Conservation (phyloP, 2,113 vertebrate genomes). For the Sapajus apella region DNA sequence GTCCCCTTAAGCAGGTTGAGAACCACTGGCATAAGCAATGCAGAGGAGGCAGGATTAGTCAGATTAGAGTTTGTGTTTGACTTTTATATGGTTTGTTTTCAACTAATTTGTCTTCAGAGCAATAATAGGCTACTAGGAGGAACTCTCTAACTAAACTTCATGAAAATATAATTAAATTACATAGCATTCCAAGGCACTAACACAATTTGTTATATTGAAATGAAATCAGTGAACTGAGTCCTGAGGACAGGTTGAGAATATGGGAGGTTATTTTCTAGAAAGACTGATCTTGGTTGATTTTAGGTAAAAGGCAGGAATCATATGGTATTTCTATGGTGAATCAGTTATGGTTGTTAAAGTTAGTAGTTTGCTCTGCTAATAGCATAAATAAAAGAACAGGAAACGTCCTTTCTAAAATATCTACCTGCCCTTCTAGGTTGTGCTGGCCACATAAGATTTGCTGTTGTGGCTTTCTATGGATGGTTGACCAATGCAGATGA, state of each 20-base stretch:
- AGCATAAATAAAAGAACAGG: constrained; percentile 43
- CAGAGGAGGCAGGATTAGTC: background rate
- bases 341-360: background rate
- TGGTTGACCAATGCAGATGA: background rate
- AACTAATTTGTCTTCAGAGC: background rate
- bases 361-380: background rate
- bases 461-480: background rate
- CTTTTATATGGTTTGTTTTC: background rate
- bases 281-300: background rate
- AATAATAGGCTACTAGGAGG: background rate
- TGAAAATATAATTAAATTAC: background rate
- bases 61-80: background rate
- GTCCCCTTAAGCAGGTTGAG: background rate
- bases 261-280: background rate
- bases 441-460: background rate
- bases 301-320: background rate
- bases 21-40: background rate
- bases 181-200: background rate
- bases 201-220: background rate
- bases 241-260: background rate
- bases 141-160: background rate
- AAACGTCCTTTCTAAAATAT: constrained; percentile 7
- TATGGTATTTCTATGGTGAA: background rate
- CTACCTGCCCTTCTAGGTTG: background rate
- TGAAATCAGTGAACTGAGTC: constrained; percentile 15